These are phyloP conservation scores for Acridotheres tristis DNA, from an alignment of 2,797 vertebrate genomes.

Conservation along the genomic window DNA sequence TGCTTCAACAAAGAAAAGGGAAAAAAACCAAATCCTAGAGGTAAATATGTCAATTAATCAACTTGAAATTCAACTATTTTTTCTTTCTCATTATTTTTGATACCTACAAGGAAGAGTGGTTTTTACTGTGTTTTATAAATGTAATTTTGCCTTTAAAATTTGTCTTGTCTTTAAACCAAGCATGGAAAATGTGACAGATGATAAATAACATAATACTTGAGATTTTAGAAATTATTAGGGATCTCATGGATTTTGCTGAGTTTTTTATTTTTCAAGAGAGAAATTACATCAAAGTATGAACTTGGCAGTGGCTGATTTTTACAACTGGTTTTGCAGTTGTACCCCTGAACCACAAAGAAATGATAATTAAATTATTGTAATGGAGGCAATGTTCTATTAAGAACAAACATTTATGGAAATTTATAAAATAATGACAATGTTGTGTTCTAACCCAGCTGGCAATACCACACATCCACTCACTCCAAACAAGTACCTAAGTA, in stretches of 20 bases:
- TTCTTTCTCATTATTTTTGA: neutral
- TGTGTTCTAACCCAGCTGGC: neutral
- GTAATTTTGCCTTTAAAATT: neutral
- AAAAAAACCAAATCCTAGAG: neutral
- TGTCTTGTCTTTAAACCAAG: neutral
- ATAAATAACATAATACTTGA: neutral
- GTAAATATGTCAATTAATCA: neutral
- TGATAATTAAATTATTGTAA: neutral
- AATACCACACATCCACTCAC: neutral
- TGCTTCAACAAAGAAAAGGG: neutral
- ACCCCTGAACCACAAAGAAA: neutral
- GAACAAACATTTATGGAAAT: neutral
- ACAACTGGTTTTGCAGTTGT: neutral
- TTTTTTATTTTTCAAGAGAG: neutral
- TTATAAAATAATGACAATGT: neutral
- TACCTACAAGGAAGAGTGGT: neutral
- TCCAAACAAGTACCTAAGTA: accelerated
- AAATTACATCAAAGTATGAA: neutral
- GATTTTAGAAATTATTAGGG: neutral
- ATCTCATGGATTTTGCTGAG: accelerated
- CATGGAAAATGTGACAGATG: neutral
- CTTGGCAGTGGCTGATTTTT: neutral
- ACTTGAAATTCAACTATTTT: neutral
- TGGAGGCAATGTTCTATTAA: neutral
- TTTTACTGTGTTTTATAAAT: neutral